These are phyloP conservation scores for Mobula birostris DNA, from an alignment of 2,113 vertebrate species.

Conservation along the genomic window DNA sequence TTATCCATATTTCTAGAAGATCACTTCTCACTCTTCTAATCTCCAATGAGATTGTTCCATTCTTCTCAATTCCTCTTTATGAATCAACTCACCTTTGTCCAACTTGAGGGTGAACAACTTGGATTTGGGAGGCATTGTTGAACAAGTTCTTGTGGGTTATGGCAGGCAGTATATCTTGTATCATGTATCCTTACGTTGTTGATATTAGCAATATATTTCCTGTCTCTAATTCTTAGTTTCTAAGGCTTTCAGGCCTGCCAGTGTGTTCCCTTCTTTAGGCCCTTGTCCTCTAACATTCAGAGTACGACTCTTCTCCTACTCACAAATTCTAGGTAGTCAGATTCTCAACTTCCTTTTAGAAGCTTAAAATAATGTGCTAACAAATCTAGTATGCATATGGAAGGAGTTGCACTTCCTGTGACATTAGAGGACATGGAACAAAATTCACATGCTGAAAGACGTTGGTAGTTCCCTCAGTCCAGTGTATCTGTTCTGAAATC, in stretches of 20 bases:
- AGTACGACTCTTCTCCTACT: too few relatives aligned
- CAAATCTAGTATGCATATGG: not conserved
- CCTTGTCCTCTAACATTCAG: not conserved
- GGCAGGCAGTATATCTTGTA: not conserved
- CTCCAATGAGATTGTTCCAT: too few relatives aligned
- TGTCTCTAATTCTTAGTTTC: not conserved
- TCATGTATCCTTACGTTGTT: not conserved
- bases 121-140: not conserved
- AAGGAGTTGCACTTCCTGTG: not conserved
- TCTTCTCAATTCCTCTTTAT: too few relatives aligned
- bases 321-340: not conserved
- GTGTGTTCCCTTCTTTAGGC: not conserved
- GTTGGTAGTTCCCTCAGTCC: not conserved
- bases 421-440: not conserved
- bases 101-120: not conserved
- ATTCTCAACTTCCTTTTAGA: not conserved
- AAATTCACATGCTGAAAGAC: not conserved
- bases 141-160: not conserved
- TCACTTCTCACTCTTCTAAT: too few relatives aligned
- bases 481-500: not conserved
- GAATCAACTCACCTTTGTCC: not conserved
- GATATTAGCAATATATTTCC: not conserved
- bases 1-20: too few relatives aligned
- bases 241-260: not conserved
- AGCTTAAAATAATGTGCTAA: not conserved